Evolutionary conservation across 2,888 invertebrate species (phyloP).

Genomic region (Escarpia spicata): DNA sequence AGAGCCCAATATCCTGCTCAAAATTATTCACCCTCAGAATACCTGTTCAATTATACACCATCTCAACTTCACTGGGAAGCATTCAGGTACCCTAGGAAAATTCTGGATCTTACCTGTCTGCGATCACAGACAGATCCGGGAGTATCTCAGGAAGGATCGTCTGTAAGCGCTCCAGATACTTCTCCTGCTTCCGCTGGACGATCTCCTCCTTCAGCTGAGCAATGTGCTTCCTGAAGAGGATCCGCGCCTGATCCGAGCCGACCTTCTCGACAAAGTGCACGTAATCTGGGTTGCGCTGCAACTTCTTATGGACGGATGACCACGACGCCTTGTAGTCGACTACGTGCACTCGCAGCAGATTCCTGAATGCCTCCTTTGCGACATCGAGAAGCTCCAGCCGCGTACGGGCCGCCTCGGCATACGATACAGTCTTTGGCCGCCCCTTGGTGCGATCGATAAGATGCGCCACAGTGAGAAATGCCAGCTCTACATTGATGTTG

Average conservation of each 20-base stretch:
- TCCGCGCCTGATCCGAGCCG: slow-evolving; percentile 84
- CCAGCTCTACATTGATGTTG: slow-evolving; percentile 93
- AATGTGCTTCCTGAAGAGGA: slow-evolving; percentile 81
- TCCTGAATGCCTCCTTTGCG: slow-evolving; percentile 89
- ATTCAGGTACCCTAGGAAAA: background rate
- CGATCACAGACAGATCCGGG: slow-evolving; percentile 78
- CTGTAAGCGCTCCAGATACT: slow-evolving; percentile 81
- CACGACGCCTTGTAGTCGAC: slow-evolving; percentile 80
- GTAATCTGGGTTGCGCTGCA: slow-evolving; percentile 89
- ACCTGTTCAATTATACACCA: too few relatives aligned
- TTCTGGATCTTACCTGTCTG: slow-evolving; percentile 69
- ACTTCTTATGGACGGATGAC: slow-evolving; percentile 77
- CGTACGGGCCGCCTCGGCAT: slow-evolving; percentile 84
- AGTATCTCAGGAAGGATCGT: slow-evolving; percentile 81
- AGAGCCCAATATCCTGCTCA: too few relatives aligned
- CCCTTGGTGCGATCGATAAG: slow-evolving; percentile 90
- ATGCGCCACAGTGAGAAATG: slow-evolving; percentile 86
- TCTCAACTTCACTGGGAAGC: too few relatives aligned
- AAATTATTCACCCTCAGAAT: too few relatives aligned
- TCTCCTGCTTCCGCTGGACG: slow-evolving; percentile 78
- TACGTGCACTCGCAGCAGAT: slow-evolving; percentile 83
- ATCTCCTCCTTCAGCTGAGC: slow-evolving; percentile 85
- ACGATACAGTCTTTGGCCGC: slow-evolving; percentile 70
- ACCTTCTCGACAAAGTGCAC: slow-evolving; percentile 85
- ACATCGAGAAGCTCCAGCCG: slow-evolving; percentile 89